Evolutionary conservation across 2,797 vertebrate genomes (phyloP), one percentile per base, ranked within the genome.

Genomic region (Lithobates sylvaticus): DNA sequence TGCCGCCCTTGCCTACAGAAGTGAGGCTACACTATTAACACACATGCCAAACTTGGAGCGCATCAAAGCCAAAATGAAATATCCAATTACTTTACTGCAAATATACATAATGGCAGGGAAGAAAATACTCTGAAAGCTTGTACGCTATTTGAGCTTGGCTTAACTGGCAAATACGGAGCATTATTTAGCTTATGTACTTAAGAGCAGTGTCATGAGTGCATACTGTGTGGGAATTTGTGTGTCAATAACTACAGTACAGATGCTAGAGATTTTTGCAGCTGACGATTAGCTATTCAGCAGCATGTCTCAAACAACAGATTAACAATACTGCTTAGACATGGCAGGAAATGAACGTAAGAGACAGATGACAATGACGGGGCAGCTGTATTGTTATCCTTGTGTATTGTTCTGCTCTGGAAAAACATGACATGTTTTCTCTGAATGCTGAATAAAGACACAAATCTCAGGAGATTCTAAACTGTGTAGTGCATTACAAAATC

Each of bases 281-380:
- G 79, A 76, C n/a, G 54, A 86, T 86, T 81, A 86, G 79, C 68
- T 77, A 77, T 86, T 86, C 84, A 86, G 70, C 44, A 76, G 67
- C 36, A 34, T 32, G 58, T 61, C 78, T 76, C 50, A 73, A 69
- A 82, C 79, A 69, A 82, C 79, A 82, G 82, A 86, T 86, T 82
- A 83, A 78, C 73, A 82, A 76, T 83, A 39, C 74, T 77, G 75
- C 76, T 76, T 58, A 42, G 44, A 81, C 36, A 29, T 21, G 76
- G 73, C 74, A 71, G 79, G 79, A 86, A 86, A 86, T 86, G 73
- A 83, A 82, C 77, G 67, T 67, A 86, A 76, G 29, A 42, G 50
- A 82, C 67, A 77, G 65, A 77, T n/a, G 70, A 82, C 79, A 82
- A 83, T 72, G 70, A 79, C 67, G 5, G 73, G 84, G 78, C 84